phyloP scores from a whole-genome alignment of 2,113 vertebrate genomes.

The Strix aluco region DNA sequence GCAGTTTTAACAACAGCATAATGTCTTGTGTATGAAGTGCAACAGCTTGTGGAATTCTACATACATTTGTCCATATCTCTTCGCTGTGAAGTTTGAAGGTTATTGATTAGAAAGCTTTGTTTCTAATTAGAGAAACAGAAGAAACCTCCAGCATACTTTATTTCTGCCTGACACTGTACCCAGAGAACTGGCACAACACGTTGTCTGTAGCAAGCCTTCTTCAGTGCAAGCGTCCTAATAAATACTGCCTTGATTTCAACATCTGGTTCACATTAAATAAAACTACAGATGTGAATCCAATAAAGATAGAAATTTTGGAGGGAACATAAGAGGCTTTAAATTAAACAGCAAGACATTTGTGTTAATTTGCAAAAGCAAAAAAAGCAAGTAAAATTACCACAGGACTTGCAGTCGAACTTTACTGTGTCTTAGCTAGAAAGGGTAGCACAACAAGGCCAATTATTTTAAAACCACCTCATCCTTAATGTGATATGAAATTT shows the following conservation, averaged over 20 bases:
- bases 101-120: neutral
- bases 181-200: neutral
- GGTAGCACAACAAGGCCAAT: neutral
- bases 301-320: constrained; percentile 32
- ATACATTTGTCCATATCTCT: neutral
- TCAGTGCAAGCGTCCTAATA: neutral
- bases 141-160: neutral
- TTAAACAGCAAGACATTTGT: constrained; percentile 7
- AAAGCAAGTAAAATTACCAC: neutral
- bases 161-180: neutral
- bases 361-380: constrained; percentile 27
- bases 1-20: neutral
- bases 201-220: neutral
- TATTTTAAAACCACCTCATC: neutral
- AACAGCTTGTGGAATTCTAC: neutral
- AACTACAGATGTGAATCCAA: constrained; percentile 48
- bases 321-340: constrained; percentile 22
- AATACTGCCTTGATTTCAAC: constrained; percentile 27
- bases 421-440: neutral
- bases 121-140: neutral
- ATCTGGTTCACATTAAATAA: constrained; percentile 50
- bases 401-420: neutral
- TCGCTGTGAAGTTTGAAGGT: neutral
- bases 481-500: neutral
- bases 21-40: neutral